phyloP scores from a whole-genome alignment of 1,140 invertebrate genomes.

The Ceratina australensis region DNA sequence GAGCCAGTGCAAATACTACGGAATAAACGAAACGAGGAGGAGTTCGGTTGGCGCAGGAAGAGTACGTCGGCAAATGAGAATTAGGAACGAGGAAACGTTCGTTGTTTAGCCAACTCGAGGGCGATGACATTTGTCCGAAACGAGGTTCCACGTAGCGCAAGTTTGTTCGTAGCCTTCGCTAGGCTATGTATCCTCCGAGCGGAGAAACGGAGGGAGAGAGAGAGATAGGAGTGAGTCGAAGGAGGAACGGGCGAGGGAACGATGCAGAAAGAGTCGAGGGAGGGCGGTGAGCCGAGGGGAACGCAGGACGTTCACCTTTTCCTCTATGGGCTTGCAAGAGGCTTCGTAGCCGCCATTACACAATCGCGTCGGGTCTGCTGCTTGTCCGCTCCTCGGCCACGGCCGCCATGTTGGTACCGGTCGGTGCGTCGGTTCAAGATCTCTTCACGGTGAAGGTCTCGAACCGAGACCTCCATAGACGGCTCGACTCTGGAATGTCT shows the following conservation, averaged over 20 bases:
- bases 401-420: conserved; percentile 69
- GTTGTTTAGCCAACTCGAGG: conserved; percentile 53
- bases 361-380: conserved; percentile 64
- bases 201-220: conserved; percentile 2
- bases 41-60: not conserved
- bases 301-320: conserved; percentile 70
- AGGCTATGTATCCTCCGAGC: conserved; percentile 40
- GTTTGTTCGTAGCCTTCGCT: conserved; percentile 59
- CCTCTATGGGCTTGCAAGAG: conserved; percentile 51
- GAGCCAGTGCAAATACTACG: not conserved
- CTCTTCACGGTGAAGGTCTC: conserved; percentile 65
- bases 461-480: conserved; percentile 27
- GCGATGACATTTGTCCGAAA: conserved; percentile 60
- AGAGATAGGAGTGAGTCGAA: not conserved
- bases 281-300: conserved; percentile 39
- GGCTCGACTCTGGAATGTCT: conserved; percentile 33
- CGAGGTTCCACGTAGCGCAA: conserved; percentile 55
- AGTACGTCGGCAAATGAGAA: conserved; percentile 6
- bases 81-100: conserved; percentile 47
- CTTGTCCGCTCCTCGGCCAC: conserved; percentile 57
- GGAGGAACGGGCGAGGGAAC: conserved; percentile 30
- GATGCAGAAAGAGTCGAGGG: conserved; percentile 38
- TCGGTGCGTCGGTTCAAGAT: conserved; percentile 64
- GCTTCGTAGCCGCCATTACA: conserved; percentile 66
- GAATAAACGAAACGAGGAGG: not conserved